These are phyloP conservation scores for Brenthis daphne DNA, from an alignment of 2,888 invertebrate genomes.

Conservation along the genomic window DNA sequence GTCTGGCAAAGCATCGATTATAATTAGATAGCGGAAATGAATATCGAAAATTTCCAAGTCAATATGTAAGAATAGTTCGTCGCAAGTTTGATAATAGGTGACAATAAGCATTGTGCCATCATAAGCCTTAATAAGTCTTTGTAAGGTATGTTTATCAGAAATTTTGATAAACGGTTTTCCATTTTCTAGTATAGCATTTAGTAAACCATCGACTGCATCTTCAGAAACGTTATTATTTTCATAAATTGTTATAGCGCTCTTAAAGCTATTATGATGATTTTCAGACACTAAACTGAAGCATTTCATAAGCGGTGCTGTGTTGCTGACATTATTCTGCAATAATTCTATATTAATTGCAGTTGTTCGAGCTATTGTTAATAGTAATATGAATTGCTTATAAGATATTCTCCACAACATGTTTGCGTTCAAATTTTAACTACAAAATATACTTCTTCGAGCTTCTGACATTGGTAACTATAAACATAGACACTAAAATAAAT, in stretches of 20 bases:
- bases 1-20: constrained; percentile 16
- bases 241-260: neutral
- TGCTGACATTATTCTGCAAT: constrained; percentile 1
- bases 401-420: constrained; percentile 6
- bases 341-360: constrained; percentile 1
- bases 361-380: constrained; percentile 8
- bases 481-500: neutral
- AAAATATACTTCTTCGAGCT: constrained; percentile 1
- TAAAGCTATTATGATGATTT: neutral
- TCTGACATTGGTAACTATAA: neutral
- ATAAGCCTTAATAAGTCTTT: constrained; percentile 29
- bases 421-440: constrained; percentile 17
- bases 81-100: constrained; percentile 26
- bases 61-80: constrained; percentile 7
- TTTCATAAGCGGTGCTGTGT: constrained; percentile 4
- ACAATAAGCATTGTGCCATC: constrained; percentile 21
- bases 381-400: constrained; percentile 9
- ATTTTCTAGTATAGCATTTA: constrained; percentile 16
- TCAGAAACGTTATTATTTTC: constrained; percentile 10
- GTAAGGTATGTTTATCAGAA: constrained; percentile 24
- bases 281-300: constrained; percentile 3
- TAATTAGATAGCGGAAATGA: constrained; percentile 28
- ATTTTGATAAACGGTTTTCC: constrained; percentile 31
- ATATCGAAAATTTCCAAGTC: constrained; percentile 15
- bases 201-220: neutral